Conservation (phyloP, 2,797 vertebrate genomes). For the Sebastolobus alascanus region DNA sequence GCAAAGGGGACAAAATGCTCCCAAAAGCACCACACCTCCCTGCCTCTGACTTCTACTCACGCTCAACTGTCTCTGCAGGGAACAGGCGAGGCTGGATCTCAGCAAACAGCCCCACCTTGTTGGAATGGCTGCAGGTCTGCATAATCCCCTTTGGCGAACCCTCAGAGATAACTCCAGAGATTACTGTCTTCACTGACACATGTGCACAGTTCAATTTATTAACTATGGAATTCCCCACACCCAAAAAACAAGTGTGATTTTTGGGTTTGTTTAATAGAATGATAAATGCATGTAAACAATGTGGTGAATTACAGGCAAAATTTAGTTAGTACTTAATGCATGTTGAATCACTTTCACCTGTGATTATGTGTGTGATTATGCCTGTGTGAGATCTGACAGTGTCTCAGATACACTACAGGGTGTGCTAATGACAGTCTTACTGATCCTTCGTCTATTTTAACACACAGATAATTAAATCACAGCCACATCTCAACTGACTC, state of each 20-base stretch:
- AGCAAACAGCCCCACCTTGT: constrained; percentile 74
- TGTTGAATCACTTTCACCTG: constrained; percentile 4
- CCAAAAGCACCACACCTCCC: constrained; percentile 75
- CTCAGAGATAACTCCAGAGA: constrained; percentile 40
- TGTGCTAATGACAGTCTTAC: constrained; percentile 7
- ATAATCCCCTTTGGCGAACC: constrained; percentile 60
- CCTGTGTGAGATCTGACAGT: constrained; percentile 38
- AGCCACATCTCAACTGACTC: constrained; percentile 49
- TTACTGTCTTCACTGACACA: constrained; percentile 32
- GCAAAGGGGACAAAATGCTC: constrained; percentile 63
- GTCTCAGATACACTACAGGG: constrained; percentile 10
- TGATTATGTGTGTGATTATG: constrained; percentile 2
- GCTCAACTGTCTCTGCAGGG: constrained; percentile 60
- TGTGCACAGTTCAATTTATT: constrained; percentile 28
- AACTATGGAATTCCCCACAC: constrained; percentile 37
- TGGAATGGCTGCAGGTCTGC: constrained; percentile 71
- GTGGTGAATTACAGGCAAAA: background rate
- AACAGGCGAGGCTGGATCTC: constrained; percentile 70
- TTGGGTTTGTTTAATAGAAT: constrained; percentile 3
- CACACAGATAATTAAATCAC: constrained; percentile 67
- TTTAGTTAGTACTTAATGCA: background rate
- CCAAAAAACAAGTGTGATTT: background rate
- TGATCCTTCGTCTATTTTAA: constrained; percentile 57
- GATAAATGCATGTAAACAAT: background rate
- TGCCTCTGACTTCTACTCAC: constrained; percentile 46